Evolutionary conservation across 1,140 invertebrate species (phyloP).

Genomic region (Tetragnatha versicolor): DNA sequence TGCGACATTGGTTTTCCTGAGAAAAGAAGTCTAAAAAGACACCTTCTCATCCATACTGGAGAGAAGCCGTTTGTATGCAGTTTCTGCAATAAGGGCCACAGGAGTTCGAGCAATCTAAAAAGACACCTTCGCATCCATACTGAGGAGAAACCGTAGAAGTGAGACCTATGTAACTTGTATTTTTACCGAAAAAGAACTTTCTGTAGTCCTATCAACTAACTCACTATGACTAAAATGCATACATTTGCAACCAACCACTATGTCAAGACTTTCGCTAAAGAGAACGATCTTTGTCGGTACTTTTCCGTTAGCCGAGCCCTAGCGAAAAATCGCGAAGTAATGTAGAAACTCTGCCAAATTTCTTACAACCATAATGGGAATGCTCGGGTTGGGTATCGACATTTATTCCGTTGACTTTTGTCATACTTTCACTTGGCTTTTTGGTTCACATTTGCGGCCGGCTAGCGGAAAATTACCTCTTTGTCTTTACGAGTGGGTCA

Average conservation of each 20-base stretch:
- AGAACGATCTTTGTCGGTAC: too few relatives aligned
- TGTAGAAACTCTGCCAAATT: background rate
- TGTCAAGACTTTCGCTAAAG: too few relatives aligned
- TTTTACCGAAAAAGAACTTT: too few relatives aligned
- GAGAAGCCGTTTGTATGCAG: background rate
- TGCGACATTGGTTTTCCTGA: background rate
- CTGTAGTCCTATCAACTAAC: too few relatives aligned
- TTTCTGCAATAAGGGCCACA: background rate
- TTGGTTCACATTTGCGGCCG: background rate
- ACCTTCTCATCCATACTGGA: background rate
- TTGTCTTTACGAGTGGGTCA: too few relatives aligned
- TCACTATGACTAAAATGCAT: too few relatives aligned
- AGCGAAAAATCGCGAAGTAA: background rate
- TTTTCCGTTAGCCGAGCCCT: background rate
- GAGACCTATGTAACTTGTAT: background rate
- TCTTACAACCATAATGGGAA: background rate
- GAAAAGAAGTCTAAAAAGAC: background rate
- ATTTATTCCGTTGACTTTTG: background rate
- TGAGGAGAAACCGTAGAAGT: background rate
- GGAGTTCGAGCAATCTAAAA: background rate
- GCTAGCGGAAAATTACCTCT: background rate
- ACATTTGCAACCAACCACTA: too few relatives aligned
- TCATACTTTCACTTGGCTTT: background rate
- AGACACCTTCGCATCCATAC: background rate
- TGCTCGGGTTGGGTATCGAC: background rate